Evolutionary conservation across 1,140 invertebrate species (phyloP), one percentile per base, ranked within the genome.

Genomic region (Oryctes rhinoceros): DNA sequence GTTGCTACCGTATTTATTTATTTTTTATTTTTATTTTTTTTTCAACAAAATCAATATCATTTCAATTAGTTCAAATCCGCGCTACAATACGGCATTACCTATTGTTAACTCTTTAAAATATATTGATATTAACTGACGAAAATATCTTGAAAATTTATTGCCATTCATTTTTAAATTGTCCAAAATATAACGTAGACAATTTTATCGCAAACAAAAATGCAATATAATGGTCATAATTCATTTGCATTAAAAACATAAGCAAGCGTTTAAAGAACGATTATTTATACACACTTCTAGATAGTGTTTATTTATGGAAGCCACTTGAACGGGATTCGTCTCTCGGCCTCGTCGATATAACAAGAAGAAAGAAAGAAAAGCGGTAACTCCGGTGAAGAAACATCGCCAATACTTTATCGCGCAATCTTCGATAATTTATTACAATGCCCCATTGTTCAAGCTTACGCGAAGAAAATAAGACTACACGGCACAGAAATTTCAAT

Each of bases 401-500:
- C 49, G 49, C 49, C n/a, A 53, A 18, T 53, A 11, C 49, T 15
- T 53, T 15, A 53, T 53, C 49, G 49, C n/a, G 7, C 13, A 48
- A 53, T 53, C 49, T 53, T 15, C 49, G 49, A 53, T 53, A 53
- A 53, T 53, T 53, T 53, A 53, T 53, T 53, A 53, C 49, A 53
- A 53, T 53, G 49, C 9, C 49, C 49, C 49, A 53, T 53, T 53
- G 49, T 53, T 53, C 49, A 53, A 18, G 49, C 11, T 53, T 15
- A 53, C 7, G 39, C 49, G 11, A 13, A 4, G 49, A 15, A 53
- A 53, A 53, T 53, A 53, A 53, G n/a, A 53, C 49, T 53, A 53
- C 49, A 13, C n/a, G 13, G 49, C n/a, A 9, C 49, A 53, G 49
- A 53, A 53, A 53, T 53, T 13, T 53, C 49, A 53, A 53, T 53